A percentile compares a stretch with the other conserved stretches of the same genome.
These are phyloP conservation scores for Felis chaus DNA, from an alignment of 2,113 vertebrate genomes.

Conservation along the genomic window DNA sequence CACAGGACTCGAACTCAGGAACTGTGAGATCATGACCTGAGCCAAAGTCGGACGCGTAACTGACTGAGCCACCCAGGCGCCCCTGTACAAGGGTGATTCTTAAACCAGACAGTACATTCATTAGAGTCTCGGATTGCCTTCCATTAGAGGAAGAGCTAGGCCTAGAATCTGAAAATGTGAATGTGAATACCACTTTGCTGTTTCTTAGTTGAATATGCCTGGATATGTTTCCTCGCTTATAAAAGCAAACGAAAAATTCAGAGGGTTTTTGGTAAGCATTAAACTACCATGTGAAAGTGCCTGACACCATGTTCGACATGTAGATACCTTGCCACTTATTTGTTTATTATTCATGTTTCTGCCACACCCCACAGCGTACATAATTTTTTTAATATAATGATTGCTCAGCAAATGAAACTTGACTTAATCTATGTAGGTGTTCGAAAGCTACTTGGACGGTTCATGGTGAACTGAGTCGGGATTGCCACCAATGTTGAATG, in stretches of 20 bases:
- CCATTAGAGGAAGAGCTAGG: neutral
- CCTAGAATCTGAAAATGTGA: neutral
- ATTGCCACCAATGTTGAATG: neutral
- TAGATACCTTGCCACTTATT: neutral
- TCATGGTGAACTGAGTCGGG: neutral
- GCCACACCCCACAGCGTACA: neutral
- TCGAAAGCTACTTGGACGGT: neutral
- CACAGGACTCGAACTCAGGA: too few relatives aligned
- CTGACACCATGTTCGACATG: neutral
- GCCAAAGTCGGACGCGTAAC: too few relatives aligned
- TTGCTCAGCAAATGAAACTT: neutral
- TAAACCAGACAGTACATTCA: neutral
- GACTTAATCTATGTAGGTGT: neutral
- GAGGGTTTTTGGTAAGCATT: neutral
- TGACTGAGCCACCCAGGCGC: too few relatives aligned
- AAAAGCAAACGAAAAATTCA: neutral
- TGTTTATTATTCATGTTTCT: neutral
- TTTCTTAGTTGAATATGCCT: neutral
- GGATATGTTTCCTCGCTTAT: neutral
- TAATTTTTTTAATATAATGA: neutral
- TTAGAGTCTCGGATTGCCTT: neutral
- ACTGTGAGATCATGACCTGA: too few relatives aligned
- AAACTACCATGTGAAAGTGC: neutral
- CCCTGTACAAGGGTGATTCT: neutral
- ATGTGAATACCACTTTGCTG: neutral